Evolutionary conservation across 2,888 invertebrate genomes (phyloP), one percentile per base, ranked within the genome.

Genomic region (Tineola bisselliella): DNA sequence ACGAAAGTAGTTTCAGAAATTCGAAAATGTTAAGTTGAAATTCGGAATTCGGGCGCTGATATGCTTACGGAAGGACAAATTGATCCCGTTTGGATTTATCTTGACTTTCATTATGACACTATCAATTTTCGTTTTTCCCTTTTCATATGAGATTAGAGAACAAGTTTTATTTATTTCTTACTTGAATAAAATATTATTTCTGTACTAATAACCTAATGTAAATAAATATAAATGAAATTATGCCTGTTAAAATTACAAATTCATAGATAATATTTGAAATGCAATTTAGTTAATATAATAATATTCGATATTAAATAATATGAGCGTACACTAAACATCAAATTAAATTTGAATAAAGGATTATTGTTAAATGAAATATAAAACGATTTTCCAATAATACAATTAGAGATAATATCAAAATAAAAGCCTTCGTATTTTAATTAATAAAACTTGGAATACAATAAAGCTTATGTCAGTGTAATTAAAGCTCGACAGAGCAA

Each of bases 71-170:
- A 6, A 2, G 48, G 48, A 48, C 48, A 48, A 48, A 48, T 48
- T 48, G 48, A 48, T 48, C 48, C 48, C 17, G 17, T 48, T 48
- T 48, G 48, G 48, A 48, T 48, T 48, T 48, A 48, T 48, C 48
- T 43, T 17, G 48, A 13, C 48, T 54, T 18, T 25, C 54, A 54
- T 25, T 25, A 54, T 25, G 54, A 54, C 54, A 18, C 18, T 18
- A 25, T 54, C 18, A 54, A 54, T 54, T 18, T 54, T 54, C 17
- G 54, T 18, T 54, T 25, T 54, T 25, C 25, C 25, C 38, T 25
- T 6, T 25, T 25, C 25, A 25, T 25, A 25, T 25, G 25, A 25
- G 25, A 25, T 25, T 25, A 25, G 25, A 6, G 25, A 6, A 25
- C 25, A 25, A 25, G 25, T 25, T 25, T 25, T 25, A 4, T 25